phyloP scores from a whole-genome alignment of 2,888 invertebrate species.

The Drosophila kokeensis region DNA sequence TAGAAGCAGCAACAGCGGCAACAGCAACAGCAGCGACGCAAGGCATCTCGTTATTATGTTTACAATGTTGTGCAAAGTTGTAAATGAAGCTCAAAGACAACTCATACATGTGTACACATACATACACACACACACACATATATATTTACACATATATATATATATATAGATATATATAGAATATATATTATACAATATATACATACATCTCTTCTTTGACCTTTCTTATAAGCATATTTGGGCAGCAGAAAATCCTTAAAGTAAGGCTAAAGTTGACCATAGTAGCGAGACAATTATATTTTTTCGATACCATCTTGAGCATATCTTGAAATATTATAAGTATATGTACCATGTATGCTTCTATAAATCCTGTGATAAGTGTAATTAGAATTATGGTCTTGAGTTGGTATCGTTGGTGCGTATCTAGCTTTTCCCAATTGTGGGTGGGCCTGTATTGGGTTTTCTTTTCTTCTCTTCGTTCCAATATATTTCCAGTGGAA shows the following conservation, averaged over 20 bases:
- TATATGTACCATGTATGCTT: not conserved
- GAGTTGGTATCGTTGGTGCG: not conserved
- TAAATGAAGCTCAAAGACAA: constrained; percentile 68
- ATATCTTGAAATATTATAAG: not conserved
- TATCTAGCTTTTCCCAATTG: not conserved
- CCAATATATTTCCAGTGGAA: too few species aligned
- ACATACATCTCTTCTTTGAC: not conserved
- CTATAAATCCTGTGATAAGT: not conserved
- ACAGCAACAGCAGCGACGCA: constrained; percentile 23
- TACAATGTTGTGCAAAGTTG: constrained; percentile 70
- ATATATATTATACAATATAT: not conserved
- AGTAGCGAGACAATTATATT: not conserved
- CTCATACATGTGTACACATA: constrained; percentile 37
- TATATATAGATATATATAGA: not conserved
- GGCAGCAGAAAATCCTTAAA: not conserved
- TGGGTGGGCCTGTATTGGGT: not conserved
- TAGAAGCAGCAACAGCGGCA: constrained; percentile 24
- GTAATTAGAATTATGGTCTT: not conserved
- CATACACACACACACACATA: not conserved
- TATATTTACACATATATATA: not conserved
- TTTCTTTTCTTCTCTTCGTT: not conserved
- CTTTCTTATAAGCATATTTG: constrained; percentile 4
- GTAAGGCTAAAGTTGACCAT: not conserved
- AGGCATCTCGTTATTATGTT: constrained; percentile 66
- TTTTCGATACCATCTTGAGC: not conserved